Evolutionary conservation across 2,797 vertebrate species (phyloP).

Genomic region (Columba guinea): DNA sequence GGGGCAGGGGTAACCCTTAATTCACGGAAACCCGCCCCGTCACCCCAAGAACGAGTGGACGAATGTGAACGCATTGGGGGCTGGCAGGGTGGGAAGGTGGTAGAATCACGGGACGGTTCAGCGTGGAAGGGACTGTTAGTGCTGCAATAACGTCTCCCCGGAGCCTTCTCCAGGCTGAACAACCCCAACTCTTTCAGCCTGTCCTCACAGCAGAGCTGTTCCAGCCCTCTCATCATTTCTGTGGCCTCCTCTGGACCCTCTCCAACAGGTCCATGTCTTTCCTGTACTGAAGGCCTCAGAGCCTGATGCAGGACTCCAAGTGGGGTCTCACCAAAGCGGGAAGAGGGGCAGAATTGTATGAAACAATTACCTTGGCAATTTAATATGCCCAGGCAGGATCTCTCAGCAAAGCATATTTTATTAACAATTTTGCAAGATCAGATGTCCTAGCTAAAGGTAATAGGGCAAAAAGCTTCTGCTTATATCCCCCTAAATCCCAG

Average conservation of each 20-base stretch:
- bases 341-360: not conserved
- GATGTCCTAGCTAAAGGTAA: no score
- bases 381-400: no score
- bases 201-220: not conserved
- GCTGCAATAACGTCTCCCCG: fast-evolving
- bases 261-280: not conserved
- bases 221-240: not conserved
- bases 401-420: no score
- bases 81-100: not conserved
- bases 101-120: not conserved
- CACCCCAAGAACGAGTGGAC: fast-evolving
- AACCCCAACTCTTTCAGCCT: not conserved
- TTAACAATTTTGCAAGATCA: no score
- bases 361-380: no score
- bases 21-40: fast-evolving
- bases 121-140: not conserved
- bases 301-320: no score
- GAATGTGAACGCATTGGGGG: fast-evolving
- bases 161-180: not conserved
- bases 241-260: not conserved
- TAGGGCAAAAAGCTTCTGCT: no score
- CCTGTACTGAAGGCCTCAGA: not conserved
- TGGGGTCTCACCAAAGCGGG: not conserved
- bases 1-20: no score
- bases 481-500: no score